Conservation (phyloP, 2,888 invertebrate genomes). For the Troides aeacus region DNA sequence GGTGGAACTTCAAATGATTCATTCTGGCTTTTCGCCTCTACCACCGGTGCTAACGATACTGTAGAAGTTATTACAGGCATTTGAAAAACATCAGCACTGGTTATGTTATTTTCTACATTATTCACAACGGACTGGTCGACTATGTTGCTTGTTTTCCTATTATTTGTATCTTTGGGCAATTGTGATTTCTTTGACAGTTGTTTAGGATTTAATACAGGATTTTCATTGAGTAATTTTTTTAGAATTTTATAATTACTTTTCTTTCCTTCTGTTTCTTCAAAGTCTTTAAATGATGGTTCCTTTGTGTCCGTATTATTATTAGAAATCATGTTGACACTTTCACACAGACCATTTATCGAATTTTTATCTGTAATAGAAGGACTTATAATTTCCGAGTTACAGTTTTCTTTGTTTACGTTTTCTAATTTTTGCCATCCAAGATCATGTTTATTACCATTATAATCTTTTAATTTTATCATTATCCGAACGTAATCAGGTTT, state of each 20-base stretch:
- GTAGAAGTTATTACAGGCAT: conserved; percentile 64
- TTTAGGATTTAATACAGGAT: conserved; percentile 68
- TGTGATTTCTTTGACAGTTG: conserved; percentile 57
- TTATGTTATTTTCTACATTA: conserved; percentile 2
- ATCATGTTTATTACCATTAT: conserved; percentile 35
- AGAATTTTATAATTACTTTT: not conserved
- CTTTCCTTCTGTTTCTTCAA: conserved; percentile 31
- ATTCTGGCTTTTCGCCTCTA: conserved; percentile 8
- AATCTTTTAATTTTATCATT: conserved; percentile 47
- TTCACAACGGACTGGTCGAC: not conserved
- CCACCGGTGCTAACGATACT: conserved; percentile 48
- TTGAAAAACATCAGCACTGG: conserved; percentile 22
- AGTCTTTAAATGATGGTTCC: not conserved
- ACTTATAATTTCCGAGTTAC: no score
- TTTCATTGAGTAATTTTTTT: conserved; percentile 50
- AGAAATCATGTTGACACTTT: not conserved
- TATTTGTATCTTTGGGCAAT: conserved; percentile 14
- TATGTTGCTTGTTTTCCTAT: conserved; percentile 26
- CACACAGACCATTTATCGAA: not conserved
- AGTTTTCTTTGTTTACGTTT: conserved; percentile 9
- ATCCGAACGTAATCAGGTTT: conserved; percentile 51
- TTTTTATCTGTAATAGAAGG: conserved; percentile 26
- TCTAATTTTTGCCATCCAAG: conserved; percentile 42
- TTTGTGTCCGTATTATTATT: not conserved
- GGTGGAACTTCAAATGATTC: not conserved